A percentile compares a stretch with the other conserved stretches of the same genome.
Evolutionary conservation across 2,113 vertebrate genomes (phyloP).

Genomic region (Cololabis saira): DNA sequence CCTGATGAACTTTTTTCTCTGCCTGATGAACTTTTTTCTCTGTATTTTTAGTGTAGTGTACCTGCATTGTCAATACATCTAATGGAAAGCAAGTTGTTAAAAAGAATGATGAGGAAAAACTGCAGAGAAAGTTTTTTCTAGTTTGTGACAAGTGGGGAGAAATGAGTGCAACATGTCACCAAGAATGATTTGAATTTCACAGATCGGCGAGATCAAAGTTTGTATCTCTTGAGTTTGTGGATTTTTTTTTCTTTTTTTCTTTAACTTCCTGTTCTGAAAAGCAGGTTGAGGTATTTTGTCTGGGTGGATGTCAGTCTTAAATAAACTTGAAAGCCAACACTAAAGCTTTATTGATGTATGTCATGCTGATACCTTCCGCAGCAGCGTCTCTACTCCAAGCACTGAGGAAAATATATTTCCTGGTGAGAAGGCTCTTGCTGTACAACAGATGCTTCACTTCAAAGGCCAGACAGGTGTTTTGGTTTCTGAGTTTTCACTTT

Average conservation of each 20-base stretch:
- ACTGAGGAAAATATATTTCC: conserved; percentile 3
- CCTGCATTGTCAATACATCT: too few relatives aligned
- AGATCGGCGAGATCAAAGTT: conserved; percentile 10
- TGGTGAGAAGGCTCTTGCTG: neutral
- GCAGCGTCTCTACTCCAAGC: neutral
- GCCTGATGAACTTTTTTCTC: too few relatives aligned
- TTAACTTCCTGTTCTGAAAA: conserved; percentile 2
- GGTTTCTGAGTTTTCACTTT: conserved; percentile 7
- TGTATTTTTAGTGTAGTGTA: too few relatives aligned
- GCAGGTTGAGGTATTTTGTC: conserved; percentile 13
- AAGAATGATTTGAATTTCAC: conserved; percentile 19
- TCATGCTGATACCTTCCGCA: conserved; percentile 2
- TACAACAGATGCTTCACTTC: conserved; percentile 18
- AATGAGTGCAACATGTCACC: neutral
- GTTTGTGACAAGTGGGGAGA: neutral
- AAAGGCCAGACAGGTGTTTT: conserved; percentile 6
- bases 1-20: too few relatives aligned
- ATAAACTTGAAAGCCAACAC: conserved; percentile 30
- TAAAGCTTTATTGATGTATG: conserved; percentile 31
- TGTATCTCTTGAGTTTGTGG: conserved; percentile 6
- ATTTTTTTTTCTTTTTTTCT: neutral
- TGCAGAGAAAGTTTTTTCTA: too few relatives aligned
- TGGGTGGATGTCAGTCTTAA: conserved; percentile 26
- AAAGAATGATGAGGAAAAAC: too few relatives aligned
- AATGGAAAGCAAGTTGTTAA: too few relatives aligned